phyloP scores from a whole-genome alignment of 2,113 vertebrate genomes.

The Microcebus lehilahytsara region DNA sequence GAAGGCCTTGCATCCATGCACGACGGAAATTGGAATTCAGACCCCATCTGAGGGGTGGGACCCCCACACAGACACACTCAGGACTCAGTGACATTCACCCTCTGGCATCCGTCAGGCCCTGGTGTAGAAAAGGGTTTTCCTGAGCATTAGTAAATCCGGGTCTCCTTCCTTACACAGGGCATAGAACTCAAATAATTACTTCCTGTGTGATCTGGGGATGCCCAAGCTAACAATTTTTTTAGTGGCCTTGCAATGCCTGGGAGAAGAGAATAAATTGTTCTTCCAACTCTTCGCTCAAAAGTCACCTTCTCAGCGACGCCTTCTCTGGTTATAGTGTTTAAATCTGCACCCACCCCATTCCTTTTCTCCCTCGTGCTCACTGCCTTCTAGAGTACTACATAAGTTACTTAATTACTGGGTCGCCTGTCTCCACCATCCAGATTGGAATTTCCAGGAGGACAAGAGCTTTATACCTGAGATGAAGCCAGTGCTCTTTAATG shows the following conservation, averaged over 20 bases:
- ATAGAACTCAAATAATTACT: background rate
- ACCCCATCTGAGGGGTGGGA: fast-evolving
- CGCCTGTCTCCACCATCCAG: background rate
- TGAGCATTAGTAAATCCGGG: background rate
- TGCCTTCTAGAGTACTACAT: fast-evolving
- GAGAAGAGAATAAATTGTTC: background rate
- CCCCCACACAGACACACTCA: background rate
- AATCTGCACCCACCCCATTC: fast-evolving
- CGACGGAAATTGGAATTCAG: fast-evolving
- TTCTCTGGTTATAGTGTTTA: fast-evolving
- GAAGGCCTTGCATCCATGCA: fast-evolving
- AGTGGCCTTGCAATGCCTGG: background rate
- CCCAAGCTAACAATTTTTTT: background rate
- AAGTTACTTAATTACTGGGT: fast-evolving
- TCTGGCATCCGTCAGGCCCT: fast-evolving
- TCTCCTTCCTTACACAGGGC: background rate
- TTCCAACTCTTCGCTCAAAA: background rate
- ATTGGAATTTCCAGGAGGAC: background rate
- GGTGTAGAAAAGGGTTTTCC: background rate
- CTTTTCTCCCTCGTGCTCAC: fast-evolving
- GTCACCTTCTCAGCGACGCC: background rate
- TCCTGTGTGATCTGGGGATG: too few relatives aligned
- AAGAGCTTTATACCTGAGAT: too few relatives aligned
- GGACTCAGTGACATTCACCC: background rate
- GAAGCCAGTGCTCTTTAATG: too few relatives aligned